A percentile compares a stretch with the other conserved stretches of the same genome.
phyloP scores from a whole-genome alignment of 2,888 invertebrate species.

The Nymphalis c-album region DNA sequence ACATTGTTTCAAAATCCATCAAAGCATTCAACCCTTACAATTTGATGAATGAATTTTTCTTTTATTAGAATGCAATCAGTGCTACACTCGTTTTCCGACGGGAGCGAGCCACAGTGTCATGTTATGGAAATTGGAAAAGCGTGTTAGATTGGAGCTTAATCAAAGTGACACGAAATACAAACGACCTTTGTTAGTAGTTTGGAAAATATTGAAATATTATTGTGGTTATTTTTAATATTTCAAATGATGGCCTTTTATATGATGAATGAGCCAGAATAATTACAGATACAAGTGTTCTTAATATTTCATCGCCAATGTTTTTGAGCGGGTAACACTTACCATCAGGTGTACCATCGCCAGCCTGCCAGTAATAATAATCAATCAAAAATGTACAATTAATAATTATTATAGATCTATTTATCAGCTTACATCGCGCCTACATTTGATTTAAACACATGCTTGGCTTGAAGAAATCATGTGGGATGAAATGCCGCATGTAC shows the following conservation, averaged over 20 bases:
- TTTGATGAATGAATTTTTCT: not conserved
- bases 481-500: too few relatives aligned
- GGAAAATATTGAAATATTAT: not conserved
- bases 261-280: not conserved
- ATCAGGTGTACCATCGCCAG: too few relatives aligned
- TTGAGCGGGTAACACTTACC: too few relatives aligned
- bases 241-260: not conserved
- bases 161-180: conserved; percentile 1
- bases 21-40: not conserved
- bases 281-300: too few relatives aligned
- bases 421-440: too few relatives aligned
- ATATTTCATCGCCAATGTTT: too few relatives aligned
- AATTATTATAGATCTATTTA: too few relatives aligned
- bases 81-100: not conserved
- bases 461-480: too few relatives aligned
- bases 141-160: conserved; percentile 16
- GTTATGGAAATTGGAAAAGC: conserved; percentile 17
- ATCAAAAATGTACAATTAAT: too few relatives aligned
- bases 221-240: not conserved
- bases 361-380: too few relatives aligned
- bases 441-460: too few relatives aligned
- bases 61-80: conserved; percentile 5
- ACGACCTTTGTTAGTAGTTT: not conserved
- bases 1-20: not conserved
- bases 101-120: conserved; percentile 8